Evolutionary conservation across 2,797 vertebrate species (phyloP), one percentile per base, ranked within the genome.

Genomic region (Sternarchorhynchus goeldii): DNA sequence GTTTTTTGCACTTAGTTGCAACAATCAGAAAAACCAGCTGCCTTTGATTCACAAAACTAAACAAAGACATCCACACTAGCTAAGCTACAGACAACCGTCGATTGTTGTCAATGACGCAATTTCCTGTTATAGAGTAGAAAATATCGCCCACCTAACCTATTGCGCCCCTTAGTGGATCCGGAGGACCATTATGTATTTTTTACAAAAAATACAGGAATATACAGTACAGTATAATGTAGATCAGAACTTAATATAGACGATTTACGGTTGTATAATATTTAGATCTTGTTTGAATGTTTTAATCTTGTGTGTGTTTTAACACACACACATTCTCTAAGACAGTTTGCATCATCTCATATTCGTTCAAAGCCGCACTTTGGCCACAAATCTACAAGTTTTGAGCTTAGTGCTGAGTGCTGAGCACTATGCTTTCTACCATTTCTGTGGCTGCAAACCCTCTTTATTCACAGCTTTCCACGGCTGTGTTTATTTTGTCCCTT

Each of bases 401-500:
- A 77, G 60, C 70, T 62, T 39, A 62, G 56, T 73, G 63, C 88
- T 91, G 91, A 88, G 82, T 84, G 84, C 86, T 91, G 83, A 86
- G 82, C 84, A 85, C 86, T 91, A 82, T 90, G 86, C 90, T 92
- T 89, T 91, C 94, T 91, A 88, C 87, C 86, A 82, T 86, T 92
- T 93, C 91, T 91, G 87, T 83, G 89, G 90, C 84, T 73, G 63
- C 81, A 75, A 79, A 92, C 87, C 90, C 86, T 87, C 87, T 91
- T 90, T 90, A 86, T 84, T 81, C 88, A 81, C 82, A 78, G 78
- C 70, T 82, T 83, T 84, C 57, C 60, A 77, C n/a, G 90, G 92
- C 89, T 95, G 94, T 95, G 95, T 97, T 96, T 96, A 95, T 94
- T 92, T 92, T 82, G 89, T 87, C 90, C 88, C 93, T 91, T 94